phyloP scores from a whole-genome alignment of 2,888 invertebrate genomes.

The Cryptocephalus primarius region DNA sequence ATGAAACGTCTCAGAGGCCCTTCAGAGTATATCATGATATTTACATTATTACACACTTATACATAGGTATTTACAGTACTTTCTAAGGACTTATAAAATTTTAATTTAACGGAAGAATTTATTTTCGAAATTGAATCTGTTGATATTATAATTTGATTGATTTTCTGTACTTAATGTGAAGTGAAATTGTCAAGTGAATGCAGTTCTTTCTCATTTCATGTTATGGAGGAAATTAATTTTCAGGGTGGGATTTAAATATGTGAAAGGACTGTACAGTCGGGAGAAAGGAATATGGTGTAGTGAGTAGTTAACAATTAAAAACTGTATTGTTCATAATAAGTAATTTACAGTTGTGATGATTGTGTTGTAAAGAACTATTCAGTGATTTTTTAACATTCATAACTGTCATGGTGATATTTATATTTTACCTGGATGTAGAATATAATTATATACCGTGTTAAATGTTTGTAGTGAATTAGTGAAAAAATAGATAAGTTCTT shows the following conservation, averaged over 20 bases:
- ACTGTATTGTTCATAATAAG: conserved; percentile 13
- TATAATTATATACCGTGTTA: conserved; percentile 10
- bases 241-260: conserved; percentile 18
- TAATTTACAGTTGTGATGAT: conserved; percentile 18
- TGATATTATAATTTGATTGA: conserved; percentile 1
- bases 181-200: conserved; percentile 20
- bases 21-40: too few species aligned
- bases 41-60: not conserved
- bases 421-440: conserved; percentile 13
- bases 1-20: too few species aligned
- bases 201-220: conserved; percentile 30
- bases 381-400: conserved; percentile 10
- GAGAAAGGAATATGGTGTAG: conserved; percentile 15
- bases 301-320: conserved; percentile 6
- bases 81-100: conserved; percentile 1
- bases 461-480: conserved; percentile 19
- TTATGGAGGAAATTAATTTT: conserved; percentile 10
- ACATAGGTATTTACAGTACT: conserved; percentile 3
- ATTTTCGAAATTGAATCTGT: conserved; percentile 26
- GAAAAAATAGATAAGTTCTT: conserved; percentile 26
- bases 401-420: conserved; percentile 8
- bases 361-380: conserved; percentile 21
- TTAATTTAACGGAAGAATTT: conserved; percentile 14
- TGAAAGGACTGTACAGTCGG: conserved; percentile 27
- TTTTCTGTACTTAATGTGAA: conserved; percentile 8